These are phyloP conservation scores for Pantherophis guttatus DNA, from an alignment of 2,113 vertebrate species.

Conservation along the genomic window DNA sequence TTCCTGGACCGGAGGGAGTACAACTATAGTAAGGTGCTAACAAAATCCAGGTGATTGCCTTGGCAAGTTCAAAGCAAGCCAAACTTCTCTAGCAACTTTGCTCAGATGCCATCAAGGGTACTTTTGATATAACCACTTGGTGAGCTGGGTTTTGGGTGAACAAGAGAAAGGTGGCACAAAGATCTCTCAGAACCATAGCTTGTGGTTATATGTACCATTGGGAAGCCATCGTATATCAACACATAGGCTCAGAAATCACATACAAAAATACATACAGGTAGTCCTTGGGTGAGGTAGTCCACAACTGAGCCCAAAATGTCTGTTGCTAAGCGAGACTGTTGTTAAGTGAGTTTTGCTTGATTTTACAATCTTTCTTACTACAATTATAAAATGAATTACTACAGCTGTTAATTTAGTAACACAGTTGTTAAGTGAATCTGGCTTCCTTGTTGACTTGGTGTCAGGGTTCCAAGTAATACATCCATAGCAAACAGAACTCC, in stretches of 20 bases:
- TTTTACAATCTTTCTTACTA: no score
- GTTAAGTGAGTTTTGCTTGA: no score
- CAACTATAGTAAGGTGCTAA: not conserved
- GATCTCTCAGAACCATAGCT: not conserved
- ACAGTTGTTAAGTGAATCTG: no score
- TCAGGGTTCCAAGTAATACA: no score
- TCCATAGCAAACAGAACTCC: no score
- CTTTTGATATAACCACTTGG: not conserved
- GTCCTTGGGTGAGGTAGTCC: no score
- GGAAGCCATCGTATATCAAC: not conserved
- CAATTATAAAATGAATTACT: no score
- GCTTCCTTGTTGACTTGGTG: no score
- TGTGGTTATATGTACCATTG: not conserved
- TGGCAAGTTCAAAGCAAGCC: constrained; percentile 16
- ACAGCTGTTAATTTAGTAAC: no score
- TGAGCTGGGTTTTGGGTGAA: not conserved
- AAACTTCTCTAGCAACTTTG: not conserved
- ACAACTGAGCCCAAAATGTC: no score
- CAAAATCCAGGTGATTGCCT: constrained; percentile 37
- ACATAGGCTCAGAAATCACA: not conserved
- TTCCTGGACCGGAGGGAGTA: not conserved
- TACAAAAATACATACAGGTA: not conserved
- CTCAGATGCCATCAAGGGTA: not conserved
- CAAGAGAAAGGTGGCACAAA: not conserved
- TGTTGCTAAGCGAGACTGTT: no score